phyloP scores from a whole-genome alignment of 2,113 vertebrate genomes.

The Mus musculus region GRCm39 chr2:169124001-169124500 shows the following conservation, averaged over 20 bases:
- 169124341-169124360: constrained; percentile 57
- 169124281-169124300: constrained; percentile 27
- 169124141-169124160: constrained; percentile 45
- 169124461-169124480: neutral
- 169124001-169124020: constrained; percentile 56
- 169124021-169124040: constrained; percentile 5
- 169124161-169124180: constrained; percentile 73
- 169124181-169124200: constrained; percentile 67
- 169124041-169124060: neutral
- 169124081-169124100: constrained; percentile 61
- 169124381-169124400: neutral
- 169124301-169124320: neutral
- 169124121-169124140: constrained; percentile 59
- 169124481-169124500: neutral
- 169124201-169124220: constrained; percentile 59
- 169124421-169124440: neutral
- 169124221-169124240: constrained; percentile 49
- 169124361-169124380: neutral
- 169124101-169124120: constrained; percentile 45
- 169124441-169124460: neutral
- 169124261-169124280: constrained; percentile 12
- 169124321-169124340: constrained; percentile 58
- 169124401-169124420: neutral
- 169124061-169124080: constrained; percentile 42
- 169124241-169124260: constrained; percentile 58